phyloP scores from a whole-genome alignment of 2,797 vertebrate species.

The Chloroceryle inda region DNA sequence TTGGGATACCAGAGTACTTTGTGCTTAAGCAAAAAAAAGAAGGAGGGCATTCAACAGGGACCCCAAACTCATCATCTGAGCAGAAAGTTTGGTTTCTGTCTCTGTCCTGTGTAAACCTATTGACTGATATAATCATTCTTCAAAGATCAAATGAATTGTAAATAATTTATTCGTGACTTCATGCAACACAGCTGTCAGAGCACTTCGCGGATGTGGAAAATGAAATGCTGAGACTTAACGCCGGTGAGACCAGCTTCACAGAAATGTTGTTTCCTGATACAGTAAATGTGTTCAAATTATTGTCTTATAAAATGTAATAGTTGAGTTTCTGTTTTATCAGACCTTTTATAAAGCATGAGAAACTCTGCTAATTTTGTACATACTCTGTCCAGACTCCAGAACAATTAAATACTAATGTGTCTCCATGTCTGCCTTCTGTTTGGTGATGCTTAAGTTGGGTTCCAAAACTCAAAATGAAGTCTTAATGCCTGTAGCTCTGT shows the following conservation, averaged over 20 bases:
- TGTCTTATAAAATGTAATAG: not conserved
- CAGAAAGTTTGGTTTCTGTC: not conserved
- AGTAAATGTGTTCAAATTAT: not conserved
- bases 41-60: not conserved
- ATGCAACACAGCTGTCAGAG: constrained; percentile 25
- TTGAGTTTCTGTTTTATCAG: not conserved
- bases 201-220: constrained; percentile 6
- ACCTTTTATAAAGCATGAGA: not conserved
- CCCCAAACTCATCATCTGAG: rapidly evolving
- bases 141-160: not conserved
- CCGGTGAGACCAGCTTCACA: not conserved
- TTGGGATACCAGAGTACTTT: not conserved
- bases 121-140: not conserved
- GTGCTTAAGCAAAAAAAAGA: not conserved
- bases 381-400: not conserved
- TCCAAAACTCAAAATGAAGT: not conserved
- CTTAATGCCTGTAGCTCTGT: not conserved
- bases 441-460: not conserved
- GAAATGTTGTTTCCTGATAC: not conserved
- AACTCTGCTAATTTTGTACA: not conserved
- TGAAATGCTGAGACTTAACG: not conserved
- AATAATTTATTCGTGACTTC: constrained; percentile 29
- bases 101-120: not conserved
- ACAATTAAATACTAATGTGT: not conserved
- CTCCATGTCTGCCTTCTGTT: not conserved